Percentiles rank a stretch among this genome's conserved stretches.
Evolutionary conservation across 2,797 vertebrate species (phyloP).

Genomic region (Rhinoraja longicauda): DNA sequence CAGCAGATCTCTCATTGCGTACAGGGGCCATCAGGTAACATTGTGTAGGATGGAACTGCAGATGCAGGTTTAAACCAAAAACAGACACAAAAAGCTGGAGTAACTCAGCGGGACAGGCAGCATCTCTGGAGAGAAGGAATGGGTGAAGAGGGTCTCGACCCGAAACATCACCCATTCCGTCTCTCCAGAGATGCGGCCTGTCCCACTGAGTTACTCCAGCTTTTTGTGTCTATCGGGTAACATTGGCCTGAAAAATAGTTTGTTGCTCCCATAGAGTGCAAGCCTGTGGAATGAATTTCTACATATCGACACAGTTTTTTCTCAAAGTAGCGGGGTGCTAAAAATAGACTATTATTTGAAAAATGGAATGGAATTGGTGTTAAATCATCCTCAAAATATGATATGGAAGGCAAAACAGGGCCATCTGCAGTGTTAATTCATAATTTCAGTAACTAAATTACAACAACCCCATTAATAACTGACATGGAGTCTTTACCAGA

Average conservation of each 20-base stretch:
- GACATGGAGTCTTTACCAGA: not conserved
- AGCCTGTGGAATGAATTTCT: not conserved
- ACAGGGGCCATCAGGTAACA: not conserved
- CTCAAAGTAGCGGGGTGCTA: not conserved
- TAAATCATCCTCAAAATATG: not conserved
- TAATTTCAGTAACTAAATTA: not conserved
- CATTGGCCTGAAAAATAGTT: not conserved
- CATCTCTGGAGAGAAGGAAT: too few relatives aligned
- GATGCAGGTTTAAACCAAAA: too few relatives aligned
- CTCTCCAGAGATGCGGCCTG: too few relatives aligned
- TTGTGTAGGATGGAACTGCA: too few relatives aligned
- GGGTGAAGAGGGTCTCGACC: too few relatives aligned
- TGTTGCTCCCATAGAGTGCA: not conserved
- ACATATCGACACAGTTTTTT: not conserved
- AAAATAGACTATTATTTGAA: not conserved
- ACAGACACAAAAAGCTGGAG: too few relatives aligned
- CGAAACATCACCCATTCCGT: too few relatives aligned
- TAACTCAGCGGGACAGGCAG: too few relatives aligned
- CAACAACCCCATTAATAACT: not conserved
- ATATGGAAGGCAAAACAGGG: too few relatives aligned
- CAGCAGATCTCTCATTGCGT: too few relatives aligned
- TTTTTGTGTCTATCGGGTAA: not conserved
- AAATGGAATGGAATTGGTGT: not conserved
- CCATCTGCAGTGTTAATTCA: not conserved
- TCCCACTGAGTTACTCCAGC: too few relatives aligned